Evolutionary conservation across 2,113 vertebrate species (phyloP).

Genomic region (Illadopsis cleaveri): DNA sequence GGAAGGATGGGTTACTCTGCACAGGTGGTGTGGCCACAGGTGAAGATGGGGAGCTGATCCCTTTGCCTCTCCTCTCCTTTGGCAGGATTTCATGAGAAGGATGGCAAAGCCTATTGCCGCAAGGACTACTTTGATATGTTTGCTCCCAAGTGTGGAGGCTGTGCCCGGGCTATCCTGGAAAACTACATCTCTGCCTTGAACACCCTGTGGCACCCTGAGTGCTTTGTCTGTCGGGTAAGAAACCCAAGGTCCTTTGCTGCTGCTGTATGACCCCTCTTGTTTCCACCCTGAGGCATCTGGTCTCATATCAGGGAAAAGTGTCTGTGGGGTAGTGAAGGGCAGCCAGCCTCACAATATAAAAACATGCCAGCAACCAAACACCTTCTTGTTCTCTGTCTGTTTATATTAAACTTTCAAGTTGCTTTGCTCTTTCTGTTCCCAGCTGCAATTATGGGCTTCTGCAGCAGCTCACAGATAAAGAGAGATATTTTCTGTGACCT

Average conservation of each 20-base stretch:
- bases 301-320: background rate
- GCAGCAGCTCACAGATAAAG: constrained; percentile 32
- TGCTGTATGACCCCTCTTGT: background rate
- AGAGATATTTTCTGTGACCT: constrained; percentile 43
- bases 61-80: background rate
- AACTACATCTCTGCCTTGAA: constrained; percentile 98
- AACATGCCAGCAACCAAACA: background rate
- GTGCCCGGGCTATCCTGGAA: constrained; percentile 93
- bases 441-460: constrained; percentile 7
- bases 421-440: constrained; percentile 19
- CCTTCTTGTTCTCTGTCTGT: constrained; percentile 8
- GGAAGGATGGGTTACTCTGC: background rate
- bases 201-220: constrained; percentile 96
- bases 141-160: constrained; percentile 96
- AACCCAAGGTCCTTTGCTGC: background rate
- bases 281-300: background rate
- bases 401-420: background rate
- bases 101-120: constrained; percentile 96
- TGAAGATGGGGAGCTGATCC: background rate
- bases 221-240: constrained; percentile 97
- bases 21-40: background rate
- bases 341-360: background rate
- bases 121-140: constrained; percentile 99
- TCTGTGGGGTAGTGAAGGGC: background rate
- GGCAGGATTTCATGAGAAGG: constrained; percentile 96